phyloP scores from a whole-genome alignment of 2,797 vertebrate species.

The Acanthiza pusilla region DNA sequence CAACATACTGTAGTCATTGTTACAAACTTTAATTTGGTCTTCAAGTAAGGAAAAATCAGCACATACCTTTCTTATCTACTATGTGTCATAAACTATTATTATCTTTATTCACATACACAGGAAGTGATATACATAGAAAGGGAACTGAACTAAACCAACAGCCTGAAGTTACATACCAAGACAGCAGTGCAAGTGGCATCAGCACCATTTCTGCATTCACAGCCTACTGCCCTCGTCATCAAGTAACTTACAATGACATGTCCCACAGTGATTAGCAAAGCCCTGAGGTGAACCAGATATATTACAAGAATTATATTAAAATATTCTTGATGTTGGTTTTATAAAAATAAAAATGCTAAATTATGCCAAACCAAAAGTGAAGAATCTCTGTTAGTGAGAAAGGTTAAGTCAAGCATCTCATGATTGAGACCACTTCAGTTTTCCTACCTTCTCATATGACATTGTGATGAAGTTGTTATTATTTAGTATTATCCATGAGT shows the following conservation, averaged over 20 bases:
- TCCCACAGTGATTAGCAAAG: neutral
- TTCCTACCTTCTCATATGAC: neutral
- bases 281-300: neutral
- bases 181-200: neutral
- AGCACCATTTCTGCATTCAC: neutral
- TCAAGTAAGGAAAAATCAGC: neutral
- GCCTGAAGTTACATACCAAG: neutral
- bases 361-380: neutral
- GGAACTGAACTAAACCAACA: neutral
- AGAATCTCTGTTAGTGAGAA: neutral
- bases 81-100: neutral
- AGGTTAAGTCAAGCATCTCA: neutral
- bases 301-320: neutral
- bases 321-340: neutral
- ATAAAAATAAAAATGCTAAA: neutral
- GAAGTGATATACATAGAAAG: neutral
- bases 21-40: neutral
- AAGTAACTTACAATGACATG: neutral
- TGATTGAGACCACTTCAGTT: neutral
- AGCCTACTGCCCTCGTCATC: neutral
- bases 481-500: neutral
- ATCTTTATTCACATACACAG: neutral
- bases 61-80: neutral
- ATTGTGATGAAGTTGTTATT: neutral
- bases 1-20: neutral